Conservation (phyloP, 53 echinoderm and acorn worm species). For the Temnopleurus reevesii region DNA sequence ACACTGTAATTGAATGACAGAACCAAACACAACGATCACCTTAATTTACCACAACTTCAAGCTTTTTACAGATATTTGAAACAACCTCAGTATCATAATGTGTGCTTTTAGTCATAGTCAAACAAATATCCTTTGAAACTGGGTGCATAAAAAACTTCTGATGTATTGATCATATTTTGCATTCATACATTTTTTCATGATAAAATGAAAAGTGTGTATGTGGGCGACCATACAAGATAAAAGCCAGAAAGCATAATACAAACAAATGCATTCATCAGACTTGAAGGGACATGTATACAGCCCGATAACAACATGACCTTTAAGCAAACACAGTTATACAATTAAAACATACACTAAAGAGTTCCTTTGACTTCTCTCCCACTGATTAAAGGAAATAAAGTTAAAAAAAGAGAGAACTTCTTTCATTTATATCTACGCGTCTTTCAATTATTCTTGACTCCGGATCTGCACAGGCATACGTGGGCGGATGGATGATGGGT, state of each 20-base stretch:
- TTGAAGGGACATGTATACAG: neutral
- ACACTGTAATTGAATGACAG: too few relatives aligned
- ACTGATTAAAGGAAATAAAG: neutral
- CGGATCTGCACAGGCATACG: neutral
- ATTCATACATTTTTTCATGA: neutral
- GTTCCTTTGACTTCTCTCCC: neutral
- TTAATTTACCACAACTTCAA: too few relatives aligned
- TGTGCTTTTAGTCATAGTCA: too few relatives aligned
- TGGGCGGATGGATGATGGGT: slow-evolving; percentile 24
- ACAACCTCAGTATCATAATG: too few relatives aligned
- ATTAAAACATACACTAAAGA: neutral
- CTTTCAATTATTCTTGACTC: slow-evolving; percentile 28
- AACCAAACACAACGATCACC: too few relatives aligned
- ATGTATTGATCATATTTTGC: too few relatives aligned
- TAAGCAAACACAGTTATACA: neutral
- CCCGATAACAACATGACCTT: neutral
- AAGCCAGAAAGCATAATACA: neutral
- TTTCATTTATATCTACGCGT: neutral
- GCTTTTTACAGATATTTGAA: too few relatives aligned
- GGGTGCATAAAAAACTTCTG: too few relatives aligned
- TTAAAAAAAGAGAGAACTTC: neutral
- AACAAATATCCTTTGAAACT: too few relatives aligned
- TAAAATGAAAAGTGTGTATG: neutral
- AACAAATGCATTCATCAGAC: neutral
- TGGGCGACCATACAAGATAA: neutral